Conservation (phyloP, 2,113 vertebrate species). For the Coregonus clupeaformis region DNA sequence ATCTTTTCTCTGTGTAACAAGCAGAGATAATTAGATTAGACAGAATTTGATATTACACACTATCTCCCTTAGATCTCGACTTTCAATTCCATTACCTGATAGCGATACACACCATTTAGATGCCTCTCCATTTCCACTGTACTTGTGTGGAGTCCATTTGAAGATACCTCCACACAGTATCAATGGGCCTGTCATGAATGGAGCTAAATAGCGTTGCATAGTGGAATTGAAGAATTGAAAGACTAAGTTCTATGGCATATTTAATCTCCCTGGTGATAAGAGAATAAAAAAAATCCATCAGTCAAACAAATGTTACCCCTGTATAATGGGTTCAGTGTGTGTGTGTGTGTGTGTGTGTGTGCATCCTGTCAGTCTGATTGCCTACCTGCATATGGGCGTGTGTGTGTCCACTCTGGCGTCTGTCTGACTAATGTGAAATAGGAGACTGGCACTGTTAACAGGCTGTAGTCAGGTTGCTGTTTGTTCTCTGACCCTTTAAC, state of each 20-base stretch:
- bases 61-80: conserved; percentile 12
- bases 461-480: neutral
- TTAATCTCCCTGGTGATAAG: neutral
- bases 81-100: conserved; percentile 39
- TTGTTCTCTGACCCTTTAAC: conserved; percentile 6
- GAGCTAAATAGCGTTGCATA: neutral
- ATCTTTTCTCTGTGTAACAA: conserved; percentile 26
- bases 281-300: neutral
- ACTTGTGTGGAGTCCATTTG: neutral
- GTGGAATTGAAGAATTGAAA: neutral
- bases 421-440: neutral
- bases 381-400: neutral
- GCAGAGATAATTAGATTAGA: conserved; percentile 40
- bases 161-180: neutral
- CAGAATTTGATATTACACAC: conserved; percentile 36
- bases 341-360: neutral
- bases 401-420: neutral
- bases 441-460: neutral
- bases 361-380: neutral
- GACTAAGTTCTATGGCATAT: neutral
- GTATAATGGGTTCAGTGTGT: neutral
- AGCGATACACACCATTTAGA: conserved; percentile 13
- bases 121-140: conserved; percentile 11
- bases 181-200: neutral
- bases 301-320: neutral